Evolutionary conservation across 2,888 invertebrate genomes (phyloP).

Genomic region (Sinhomidia bicolor): DNA sequence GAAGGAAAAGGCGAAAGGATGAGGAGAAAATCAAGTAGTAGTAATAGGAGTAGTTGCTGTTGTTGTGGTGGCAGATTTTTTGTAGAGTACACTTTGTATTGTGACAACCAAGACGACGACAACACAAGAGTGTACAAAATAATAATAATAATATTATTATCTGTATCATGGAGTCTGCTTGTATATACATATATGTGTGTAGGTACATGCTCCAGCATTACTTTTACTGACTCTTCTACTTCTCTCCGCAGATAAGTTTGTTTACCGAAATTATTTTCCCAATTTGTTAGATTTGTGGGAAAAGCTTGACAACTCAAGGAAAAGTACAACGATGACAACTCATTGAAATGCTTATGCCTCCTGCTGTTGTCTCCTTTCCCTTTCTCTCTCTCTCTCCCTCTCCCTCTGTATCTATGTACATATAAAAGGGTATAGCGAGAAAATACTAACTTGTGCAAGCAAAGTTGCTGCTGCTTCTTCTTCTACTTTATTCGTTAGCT

Average conservation of each 20-base stretch:
- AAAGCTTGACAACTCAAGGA: conserved; percentile 76
- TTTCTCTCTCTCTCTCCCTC: not conserved
- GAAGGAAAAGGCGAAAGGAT: not conserved
- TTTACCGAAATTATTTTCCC: conserved; percentile 78
- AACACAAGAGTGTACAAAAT: not conserved
- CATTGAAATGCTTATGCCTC: conserved; percentile 74
- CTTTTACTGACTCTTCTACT: not conserved
- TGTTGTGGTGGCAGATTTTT: not conserved
- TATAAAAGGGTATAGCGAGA: not conserved
- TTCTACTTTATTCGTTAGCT: conserved; percentile 73
- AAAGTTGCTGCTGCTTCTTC: conserved; percentile 31
- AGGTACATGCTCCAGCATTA: conserved; percentile 32
- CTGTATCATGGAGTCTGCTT: too few relatives aligned
- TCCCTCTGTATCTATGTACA: not conserved
- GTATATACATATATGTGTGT: not conserved
- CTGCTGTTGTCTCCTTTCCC: conserved; percentile 70
- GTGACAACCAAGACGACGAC: not conserved
- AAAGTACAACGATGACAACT: conserved; percentile 76
- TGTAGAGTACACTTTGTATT: conserved; percentile 1
- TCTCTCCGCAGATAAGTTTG: conserved; percentile 66
- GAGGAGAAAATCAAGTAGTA: not conserved
- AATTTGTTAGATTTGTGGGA: conserved; percentile 77
- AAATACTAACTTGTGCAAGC: conserved; percentile 28
- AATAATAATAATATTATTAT: not conserved
- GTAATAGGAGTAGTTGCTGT: not conserved